phyloP scores from a whole-genome alignment of 2,888 invertebrate genomes.

The Mongoloraphidia duomilia region DNA sequence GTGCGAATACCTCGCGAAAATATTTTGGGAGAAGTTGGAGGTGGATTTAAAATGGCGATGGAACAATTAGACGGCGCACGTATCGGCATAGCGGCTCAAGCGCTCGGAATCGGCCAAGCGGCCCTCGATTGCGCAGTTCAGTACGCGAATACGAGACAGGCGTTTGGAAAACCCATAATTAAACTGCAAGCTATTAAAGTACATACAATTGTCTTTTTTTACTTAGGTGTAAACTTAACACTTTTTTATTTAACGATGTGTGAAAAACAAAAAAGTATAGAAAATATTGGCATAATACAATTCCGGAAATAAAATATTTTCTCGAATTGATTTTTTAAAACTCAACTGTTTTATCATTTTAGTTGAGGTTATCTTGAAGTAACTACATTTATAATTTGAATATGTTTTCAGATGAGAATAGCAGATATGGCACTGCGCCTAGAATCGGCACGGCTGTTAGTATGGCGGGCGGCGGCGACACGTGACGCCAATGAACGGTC shows the following conservation, averaged over 20 bases:
- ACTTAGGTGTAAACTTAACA: no score
- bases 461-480: slow-evolving; percentile 52
- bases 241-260: no score
- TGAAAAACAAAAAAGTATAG: no score
- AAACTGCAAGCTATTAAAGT: slow-evolving; percentile 55
- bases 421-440: slow-evolving; percentile 56
- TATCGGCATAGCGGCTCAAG: slow-evolving; percentile 63
- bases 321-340: slow-evolving; percentile 3
- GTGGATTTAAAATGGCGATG: slow-evolving; percentile 64
- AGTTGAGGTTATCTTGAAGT: background rate
- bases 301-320: background rate
- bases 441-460: slow-evolving; percentile 52
- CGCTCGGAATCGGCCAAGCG: slow-evolving; percentile 60
- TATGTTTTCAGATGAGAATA: slow-evolving; percentile 36
- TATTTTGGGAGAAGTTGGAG: slow-evolving; percentile 36
- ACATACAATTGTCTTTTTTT: no score
- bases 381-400: no score
- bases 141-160: slow-evolving; percentile 48
- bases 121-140: slow-evolving; percentile 57
- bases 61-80: slow-evolving; percentile 51
- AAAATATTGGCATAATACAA: no score
- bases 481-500: slow-evolving; percentile 35
- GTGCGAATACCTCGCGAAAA: slow-evolving; percentile 44
- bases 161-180: slow-evolving; percentile 51
- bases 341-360: slow-evolving; percentile 4